Conservation (phyloP, 2,797 vertebrate species). For the Sphaeramia orbicularis region DNA sequence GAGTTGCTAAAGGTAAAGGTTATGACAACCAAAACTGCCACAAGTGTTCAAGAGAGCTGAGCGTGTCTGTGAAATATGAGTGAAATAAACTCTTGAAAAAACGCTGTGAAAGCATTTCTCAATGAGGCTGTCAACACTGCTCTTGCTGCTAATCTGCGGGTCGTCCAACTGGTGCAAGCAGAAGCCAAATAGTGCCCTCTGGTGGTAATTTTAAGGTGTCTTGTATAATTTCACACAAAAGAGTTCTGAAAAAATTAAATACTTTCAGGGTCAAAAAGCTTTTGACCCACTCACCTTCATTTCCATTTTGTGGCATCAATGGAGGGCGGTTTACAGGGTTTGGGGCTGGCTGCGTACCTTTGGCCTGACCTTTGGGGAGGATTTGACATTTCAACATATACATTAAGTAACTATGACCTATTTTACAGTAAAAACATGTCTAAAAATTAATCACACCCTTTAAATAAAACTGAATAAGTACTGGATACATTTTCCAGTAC, state of each 20-base stretch:
- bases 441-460: slow-evolving; percentile 4
- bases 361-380: slow-evolving; percentile 74
- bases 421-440: not conserved
- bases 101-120: slow-evolving; percentile 8
- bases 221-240: not conserved
- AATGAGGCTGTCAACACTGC: slow-evolving; percentile 17
- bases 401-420: not conserved
- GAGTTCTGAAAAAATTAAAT: not conserved
- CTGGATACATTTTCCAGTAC: not conserved
- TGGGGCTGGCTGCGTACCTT: slow-evolving; percentile 65
- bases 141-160: slow-evolving; percentile 26
- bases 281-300: slow-evolving; percentile 68
- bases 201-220: slow-evolving; percentile 42
- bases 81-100: not conserved
- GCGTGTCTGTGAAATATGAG: not conserved
- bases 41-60: not conserved
- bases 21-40: too few relatives aligned
- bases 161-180: not conserved
- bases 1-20: not conserved
- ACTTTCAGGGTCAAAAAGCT: not conserved
- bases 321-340: slow-evolving; percentile 61
- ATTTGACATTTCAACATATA: slow-evolving; percentile 1
- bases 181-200: slow-evolving; percentile 72
- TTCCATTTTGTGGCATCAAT: slow-evolving; percentile 76
- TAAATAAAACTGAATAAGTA: not conserved